Conservation (phyloP, 92 coral and sea anemone species). For the Epizoanthus illoricatus region DNA sequence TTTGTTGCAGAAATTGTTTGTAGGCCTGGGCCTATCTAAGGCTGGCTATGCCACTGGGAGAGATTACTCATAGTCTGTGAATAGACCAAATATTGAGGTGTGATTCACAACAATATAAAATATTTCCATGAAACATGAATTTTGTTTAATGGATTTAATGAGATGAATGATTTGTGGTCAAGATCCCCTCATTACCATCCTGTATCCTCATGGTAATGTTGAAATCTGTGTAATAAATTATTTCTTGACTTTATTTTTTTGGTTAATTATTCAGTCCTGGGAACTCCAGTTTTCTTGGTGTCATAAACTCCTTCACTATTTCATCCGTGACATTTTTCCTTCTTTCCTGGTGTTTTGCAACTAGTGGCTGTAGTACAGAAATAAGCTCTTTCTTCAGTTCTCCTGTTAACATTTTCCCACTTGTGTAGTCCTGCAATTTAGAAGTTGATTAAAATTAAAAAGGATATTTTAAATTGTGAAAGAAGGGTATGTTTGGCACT, state of each 20-base stretch:
- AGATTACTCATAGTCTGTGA: no score
- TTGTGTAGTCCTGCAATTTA: conserved; percentile 77
- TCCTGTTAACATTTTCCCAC: conserved; percentile 97
- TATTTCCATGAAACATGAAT: no score
- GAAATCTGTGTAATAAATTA: neutral
- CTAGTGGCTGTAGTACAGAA: conserved; percentile 85
- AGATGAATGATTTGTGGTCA: no score
- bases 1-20: no score
- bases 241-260: neutral
- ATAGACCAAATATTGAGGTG: no score
- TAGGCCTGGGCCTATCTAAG: no score
- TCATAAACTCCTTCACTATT: conserved; percentile 84
- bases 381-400: conserved; percentile 96
- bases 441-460: neutral
- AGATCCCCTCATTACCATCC: no score
- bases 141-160: no score
- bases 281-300: conserved; percentile 92
- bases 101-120: no score
- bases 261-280: conserved; percentile 58
- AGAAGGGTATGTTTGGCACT: neutral
- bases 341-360: conserved; percentile 91
- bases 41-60: no score
- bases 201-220: neutral
- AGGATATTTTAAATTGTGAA: neutral
- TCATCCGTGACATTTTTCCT: conserved; percentile 83